Conservation (phyloP, 2,888 invertebrate genomes). For the Adelognathus sp. region DNA sequence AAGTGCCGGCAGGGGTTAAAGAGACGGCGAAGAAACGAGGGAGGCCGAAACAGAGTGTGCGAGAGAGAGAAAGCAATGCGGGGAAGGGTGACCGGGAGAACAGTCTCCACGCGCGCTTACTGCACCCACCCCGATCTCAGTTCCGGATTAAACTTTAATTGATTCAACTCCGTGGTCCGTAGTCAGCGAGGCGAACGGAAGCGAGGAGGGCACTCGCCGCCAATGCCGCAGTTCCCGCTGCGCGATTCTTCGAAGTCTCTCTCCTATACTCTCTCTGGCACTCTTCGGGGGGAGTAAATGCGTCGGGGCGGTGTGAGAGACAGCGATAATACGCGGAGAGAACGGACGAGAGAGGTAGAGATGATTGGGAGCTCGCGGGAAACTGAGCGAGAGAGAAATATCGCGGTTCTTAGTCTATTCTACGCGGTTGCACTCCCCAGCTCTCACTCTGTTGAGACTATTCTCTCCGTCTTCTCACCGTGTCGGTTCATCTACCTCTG, state of each 20-base stretch:
- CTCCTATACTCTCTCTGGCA: too few relatives aligned
- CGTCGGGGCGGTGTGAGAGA: not conserved
- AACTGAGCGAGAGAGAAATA: slow-evolving; percentile 8
- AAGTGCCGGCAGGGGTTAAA: slow-evolving; percentile 46
- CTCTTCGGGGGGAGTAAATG: slow-evolving; percentile 24
- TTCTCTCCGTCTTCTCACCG: slow-evolving; percentile 60
- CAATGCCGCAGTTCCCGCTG: slow-evolving; percentile 57
- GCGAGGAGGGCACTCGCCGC: slow-evolving; percentile 73
- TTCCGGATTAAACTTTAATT: slow-evolving; percentile 85
- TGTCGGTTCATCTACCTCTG: slow-evolving; percentile 63
- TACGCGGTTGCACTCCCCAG: not conserved
- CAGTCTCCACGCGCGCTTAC: not conserved
- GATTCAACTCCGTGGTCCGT: slow-evolving; percentile 81
- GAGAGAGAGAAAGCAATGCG: slow-evolving; percentile 59
- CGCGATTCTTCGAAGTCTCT: slow-evolving; percentile 60
- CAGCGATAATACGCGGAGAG: not conserved
- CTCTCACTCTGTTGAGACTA: slow-evolving; percentile 24
- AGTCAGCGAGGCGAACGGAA: slow-evolving; percentile 75
- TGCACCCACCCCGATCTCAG: slow-evolving; percentile 71
- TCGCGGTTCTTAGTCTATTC: slow-evolving; percentile 2
- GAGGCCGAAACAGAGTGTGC: slow-evolving; percentile 61
- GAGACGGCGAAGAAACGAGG: slow-evolving; percentile 66
- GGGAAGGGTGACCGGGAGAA: slow-evolving; percentile 25
- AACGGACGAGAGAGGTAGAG: slow-evolving; percentile 29
- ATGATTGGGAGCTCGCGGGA: slow-evolving; percentile 15